Percentiles rank a stretch among this genome's conserved stretches.
These are phyloP conservation scores for Parascotia fuliginaria DNA, from an alignment of 2,888 invertebrate species.

Conservation along the genomic window DNA sequence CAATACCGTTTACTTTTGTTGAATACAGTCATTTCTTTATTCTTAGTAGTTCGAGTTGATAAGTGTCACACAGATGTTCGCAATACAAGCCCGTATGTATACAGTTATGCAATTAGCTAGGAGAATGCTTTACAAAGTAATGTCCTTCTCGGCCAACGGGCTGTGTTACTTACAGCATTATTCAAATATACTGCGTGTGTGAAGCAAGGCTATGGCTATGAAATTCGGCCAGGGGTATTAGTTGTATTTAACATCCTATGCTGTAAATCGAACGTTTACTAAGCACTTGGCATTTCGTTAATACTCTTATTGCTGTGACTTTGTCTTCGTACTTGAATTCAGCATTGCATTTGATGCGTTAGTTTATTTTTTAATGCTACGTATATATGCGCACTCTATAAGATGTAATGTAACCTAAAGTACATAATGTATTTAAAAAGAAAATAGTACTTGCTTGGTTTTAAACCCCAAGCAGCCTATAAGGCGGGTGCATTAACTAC, in stretches of 20 bases:
- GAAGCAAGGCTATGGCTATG: conserved; percentile 46
- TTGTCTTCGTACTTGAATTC: conserved; percentile 9
- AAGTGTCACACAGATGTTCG: conserved; percentile 43
- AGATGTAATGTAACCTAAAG: too few relatives aligned
- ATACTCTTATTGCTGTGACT: conserved; percentile 13
- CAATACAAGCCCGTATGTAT: conserved; percentile 45
- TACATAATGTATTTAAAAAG: too few relatives aligned
- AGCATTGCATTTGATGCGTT: background rate
- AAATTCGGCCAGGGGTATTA: conserved; percentile 53
- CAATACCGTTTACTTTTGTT: too few relatives aligned
- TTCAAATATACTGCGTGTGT: conserved; percentile 45
- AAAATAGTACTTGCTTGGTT: too few relatives aligned
- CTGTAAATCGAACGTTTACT: conserved; percentile 13
- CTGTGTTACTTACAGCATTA: conserved; percentile 48
- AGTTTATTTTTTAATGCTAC: background rate
- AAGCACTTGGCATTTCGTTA: conserved; percentile 8
- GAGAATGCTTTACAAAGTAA: conserved; percentile 55
- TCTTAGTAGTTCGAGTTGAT: conserved; percentile 23
- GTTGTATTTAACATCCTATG: conserved; percentile 9
- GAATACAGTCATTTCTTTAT: conserved; percentile 19
- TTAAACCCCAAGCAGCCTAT: too few relatives aligned
- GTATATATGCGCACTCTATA: too few relatives aligned
- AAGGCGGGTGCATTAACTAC: too few relatives aligned
- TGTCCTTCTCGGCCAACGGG: conserved; percentile 63
- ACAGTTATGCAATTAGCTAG: conserved; percentile 68